These are phyloP conservation scores for Campoplex capitator DNA, from an alignment of 2,888 invertebrate species.

Conservation along the genomic window DNA sequence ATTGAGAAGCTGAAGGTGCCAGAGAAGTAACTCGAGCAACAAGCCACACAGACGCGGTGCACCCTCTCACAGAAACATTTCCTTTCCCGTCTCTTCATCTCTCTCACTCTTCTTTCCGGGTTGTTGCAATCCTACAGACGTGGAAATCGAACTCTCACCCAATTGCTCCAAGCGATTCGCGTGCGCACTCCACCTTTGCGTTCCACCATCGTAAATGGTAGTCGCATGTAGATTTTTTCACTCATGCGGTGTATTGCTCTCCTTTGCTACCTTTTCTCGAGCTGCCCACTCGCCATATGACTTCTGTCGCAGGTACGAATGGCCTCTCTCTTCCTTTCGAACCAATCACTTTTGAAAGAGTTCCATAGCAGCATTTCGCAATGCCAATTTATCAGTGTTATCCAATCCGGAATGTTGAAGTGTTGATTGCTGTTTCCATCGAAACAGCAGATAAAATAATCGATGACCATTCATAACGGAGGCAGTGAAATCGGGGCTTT, in stretches of 20 bases:
- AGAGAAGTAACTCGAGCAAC: slow-evolving; percentile 80
- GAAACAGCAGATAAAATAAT: not conserved
- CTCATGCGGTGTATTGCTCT: slow-evolving; percentile 6
- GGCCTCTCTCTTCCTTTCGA: not conserved
- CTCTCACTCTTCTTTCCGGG: not conserved
- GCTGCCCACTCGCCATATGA: slow-evolving; percentile 40
- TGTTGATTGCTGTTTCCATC: not conserved
- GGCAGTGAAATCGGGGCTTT: not conserved
- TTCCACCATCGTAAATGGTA: not conserved
- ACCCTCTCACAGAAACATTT: slow-evolving; percentile 71
- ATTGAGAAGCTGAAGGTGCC: slow-evolving; percentile 66
- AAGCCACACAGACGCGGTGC: slow-evolving; percentile 77
- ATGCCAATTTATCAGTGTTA: not conserved
- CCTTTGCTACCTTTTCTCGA: slow-evolving; percentile 25
- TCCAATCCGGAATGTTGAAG: not conserved
- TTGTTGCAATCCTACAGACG: slow-evolving; percentile 68
- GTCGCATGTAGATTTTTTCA: slow-evolving; percentile 27
- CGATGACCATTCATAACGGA: not conserved
- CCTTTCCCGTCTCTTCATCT: slow-evolving; percentile 22
- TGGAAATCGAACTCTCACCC: slow-evolving; percentile 54
- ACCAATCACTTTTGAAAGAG: slow-evolving; percentile 19
- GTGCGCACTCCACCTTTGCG: slow-evolving; percentile 24
- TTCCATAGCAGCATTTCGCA: slow-evolving; percentile 29
- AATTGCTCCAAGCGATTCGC: slow-evolving; percentile 51
- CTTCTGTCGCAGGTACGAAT: slow-evolving; percentile 46